Evolutionary conservation across 2,888 invertebrate species (phyloP).

Genomic region (Marasmarcha lunaedactyla): DNA sequence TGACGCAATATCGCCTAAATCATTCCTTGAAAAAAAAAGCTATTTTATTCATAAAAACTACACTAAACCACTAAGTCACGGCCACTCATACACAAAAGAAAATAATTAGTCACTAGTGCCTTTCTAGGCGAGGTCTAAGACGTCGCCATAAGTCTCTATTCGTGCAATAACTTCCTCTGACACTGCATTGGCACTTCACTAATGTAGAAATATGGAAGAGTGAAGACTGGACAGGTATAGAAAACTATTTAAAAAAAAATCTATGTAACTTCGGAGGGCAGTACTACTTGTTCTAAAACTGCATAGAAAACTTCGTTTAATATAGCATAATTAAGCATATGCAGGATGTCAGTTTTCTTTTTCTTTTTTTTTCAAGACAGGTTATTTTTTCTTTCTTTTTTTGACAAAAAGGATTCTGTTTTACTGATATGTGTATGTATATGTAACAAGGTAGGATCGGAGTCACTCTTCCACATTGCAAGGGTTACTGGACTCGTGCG

Average conservation of each 20-base stretch:
- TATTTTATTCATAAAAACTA: conserved; percentile 22
- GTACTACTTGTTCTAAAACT: no score
- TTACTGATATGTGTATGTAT: no score
- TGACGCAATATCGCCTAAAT: conserved; percentile 15
- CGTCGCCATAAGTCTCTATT: conserved; percentile 43
- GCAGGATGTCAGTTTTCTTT: no score
- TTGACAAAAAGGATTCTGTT: no score
- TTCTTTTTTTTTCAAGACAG: no score
- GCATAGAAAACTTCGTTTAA: no score
- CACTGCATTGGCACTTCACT: conserved; percentile 31
- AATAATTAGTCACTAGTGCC: conserved; percentile 39
- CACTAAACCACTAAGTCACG: conserved; percentile 33
- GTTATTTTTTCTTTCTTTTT: no score
- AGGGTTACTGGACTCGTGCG: conserved; percentile 16
- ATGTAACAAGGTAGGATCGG: conserved; percentile 22
- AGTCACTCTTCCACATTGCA: conserved; percentile 67
- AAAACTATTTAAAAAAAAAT: conserved; percentile 4
- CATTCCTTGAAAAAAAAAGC: conserved; percentile 45
- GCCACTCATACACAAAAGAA: conserved; percentile 44
- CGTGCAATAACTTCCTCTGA: conserved; percentile 47
- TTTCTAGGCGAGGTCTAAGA: conserved; percentile 37
- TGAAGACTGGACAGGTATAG: conserved; percentile 41
- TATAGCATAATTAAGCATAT: no score
- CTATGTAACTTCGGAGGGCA: conserved; percentile 14
- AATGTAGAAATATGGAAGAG: conserved; percentile 66